These are phyloP conservation scores for Geotrypetes seraphini DNA, from an alignment of 2,797 vertebrate genomes.

Conservation along the genomic window DNA sequence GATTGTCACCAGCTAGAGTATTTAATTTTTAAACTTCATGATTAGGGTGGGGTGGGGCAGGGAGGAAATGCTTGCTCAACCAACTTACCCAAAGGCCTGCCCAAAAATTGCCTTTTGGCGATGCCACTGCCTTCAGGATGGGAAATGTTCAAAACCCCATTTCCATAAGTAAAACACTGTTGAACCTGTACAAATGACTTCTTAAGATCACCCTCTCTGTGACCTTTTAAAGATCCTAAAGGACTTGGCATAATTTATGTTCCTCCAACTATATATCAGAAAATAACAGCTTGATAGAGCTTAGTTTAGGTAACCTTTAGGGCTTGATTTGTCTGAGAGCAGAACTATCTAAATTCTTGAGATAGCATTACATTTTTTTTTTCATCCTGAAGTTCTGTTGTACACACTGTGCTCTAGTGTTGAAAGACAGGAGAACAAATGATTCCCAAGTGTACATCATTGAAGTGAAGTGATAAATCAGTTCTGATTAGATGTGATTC, in stretches of 20 bases:
- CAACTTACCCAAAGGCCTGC: no score
- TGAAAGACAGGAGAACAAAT: conserved; percentile 3
- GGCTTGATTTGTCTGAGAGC: background rate
- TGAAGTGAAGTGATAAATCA: conserved; percentile 32
- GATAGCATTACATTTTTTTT: conserved; percentile 4
- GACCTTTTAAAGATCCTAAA: no score
- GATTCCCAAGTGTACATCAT: conserved; percentile 9
- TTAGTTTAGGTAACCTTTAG: background rate
- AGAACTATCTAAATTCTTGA: background rate
- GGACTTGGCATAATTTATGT: background rate
- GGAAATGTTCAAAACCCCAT: no score
- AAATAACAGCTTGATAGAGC: background rate
- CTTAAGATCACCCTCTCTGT: no score
- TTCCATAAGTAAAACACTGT: no score
- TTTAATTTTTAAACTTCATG: no score
- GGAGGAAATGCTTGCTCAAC: no score
- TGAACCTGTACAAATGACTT: no score
- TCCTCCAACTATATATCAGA: background rate
- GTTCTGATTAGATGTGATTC: conserved; percentile 28
- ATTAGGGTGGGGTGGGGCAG: no score
- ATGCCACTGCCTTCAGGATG: no score
- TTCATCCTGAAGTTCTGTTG: conserved; percentile 7
- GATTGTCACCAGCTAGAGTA: no score
- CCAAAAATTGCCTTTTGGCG: no score
- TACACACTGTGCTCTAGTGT: background rate